These are phyloP conservation scores for Amblyjoppa proteus DNA, from an alignment of 2,888 invertebrate genomes.

Conservation along the genomic window DNA sequence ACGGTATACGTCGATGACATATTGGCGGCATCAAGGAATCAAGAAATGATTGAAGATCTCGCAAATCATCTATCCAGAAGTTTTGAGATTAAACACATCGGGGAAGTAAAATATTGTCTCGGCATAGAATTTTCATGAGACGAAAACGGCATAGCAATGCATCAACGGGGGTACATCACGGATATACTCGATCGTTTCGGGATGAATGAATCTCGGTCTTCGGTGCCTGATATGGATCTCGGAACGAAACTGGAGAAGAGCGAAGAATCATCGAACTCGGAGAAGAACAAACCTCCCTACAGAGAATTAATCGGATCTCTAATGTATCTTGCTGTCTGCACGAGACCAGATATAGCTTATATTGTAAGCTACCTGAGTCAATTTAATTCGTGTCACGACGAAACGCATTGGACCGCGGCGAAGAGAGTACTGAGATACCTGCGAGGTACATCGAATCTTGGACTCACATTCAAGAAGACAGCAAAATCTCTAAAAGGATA, in stretches of 20 bases:
- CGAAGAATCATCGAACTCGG: conserved; percentile 15
- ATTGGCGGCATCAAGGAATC: conserved; percentile 17
- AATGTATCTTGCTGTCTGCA: conserved; percentile 51
- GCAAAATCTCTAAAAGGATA: neutral
- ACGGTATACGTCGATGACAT: conserved; percentile 40
- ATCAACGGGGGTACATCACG: conserved; percentile 32
- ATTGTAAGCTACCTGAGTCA: conserved; percentile 57
- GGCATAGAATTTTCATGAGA: conserved; percentile 68
- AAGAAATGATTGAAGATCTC: conserved; percentile 10
- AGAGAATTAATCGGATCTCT: conserved; percentile 63
- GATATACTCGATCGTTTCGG: conserved; percentile 36
- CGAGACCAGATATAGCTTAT: conserved; percentile 57
- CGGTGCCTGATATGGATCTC: conserved; percentile 32
- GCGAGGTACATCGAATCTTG: conserved; percentile 43
- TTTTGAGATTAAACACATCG: conserved; percentile 67
- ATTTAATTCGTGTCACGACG: conserved; percentile 43
- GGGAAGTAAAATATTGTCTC: conserved; percentile 66
- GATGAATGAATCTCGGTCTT: conserved; percentile 40
- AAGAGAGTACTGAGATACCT: conserved; percentile 55
- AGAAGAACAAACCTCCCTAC: conserved; percentile 16
- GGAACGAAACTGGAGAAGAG: conserved; percentile 23
- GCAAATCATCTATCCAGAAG: conserved; percentile 6
- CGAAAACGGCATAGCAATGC: conserved; percentile 2
- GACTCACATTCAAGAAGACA: conserved; percentile 28
- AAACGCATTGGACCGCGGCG: conserved; percentile 52